phyloP scores from a whole-genome alignment of 2,113 vertebrate genomes.

The Gnathonemus longibarbis region DNA sequence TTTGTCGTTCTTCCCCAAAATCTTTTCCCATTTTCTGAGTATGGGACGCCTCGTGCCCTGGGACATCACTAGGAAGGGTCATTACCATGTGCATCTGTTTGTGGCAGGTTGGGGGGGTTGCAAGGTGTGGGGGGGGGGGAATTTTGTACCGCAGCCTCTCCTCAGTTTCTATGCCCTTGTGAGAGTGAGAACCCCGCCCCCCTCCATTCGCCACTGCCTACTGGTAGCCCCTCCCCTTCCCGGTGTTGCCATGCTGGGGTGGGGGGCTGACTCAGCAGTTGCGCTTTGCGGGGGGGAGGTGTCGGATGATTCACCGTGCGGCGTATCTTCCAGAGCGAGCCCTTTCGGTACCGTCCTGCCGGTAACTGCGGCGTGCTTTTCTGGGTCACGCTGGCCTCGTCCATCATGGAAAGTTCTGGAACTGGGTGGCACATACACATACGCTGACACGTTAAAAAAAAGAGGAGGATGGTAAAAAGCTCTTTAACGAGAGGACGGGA shows the following conservation, averaged over 20 bases:
- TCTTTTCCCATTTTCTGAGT: not conserved
- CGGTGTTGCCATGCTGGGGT: not conserved
- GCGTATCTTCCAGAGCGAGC: not conserved
- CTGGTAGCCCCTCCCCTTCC: not conserved
- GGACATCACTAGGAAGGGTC: not conserved
- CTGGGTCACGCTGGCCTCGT: not conserved
- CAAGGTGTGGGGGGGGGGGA: not conserved
- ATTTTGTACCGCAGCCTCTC: not conserved
- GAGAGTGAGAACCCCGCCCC: not conserved
- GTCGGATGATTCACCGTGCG: not conserved
- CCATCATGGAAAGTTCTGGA: not conserved
- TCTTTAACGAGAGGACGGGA: not conserved
- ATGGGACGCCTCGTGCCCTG: not conserved
- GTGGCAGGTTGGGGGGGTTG: not conserved
- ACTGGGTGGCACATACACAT: not conserved
- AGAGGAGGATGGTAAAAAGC: not conserved
- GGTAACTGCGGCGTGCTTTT: not conserved
- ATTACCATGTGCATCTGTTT: not conserved
- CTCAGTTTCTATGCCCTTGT: not conserved
- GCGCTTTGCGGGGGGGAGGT: not conserved
- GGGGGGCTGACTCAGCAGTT: constrained; percentile 6
- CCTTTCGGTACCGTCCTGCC: not conserved
- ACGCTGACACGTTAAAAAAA: not conserved
- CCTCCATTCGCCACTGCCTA: not conserved
- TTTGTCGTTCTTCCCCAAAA: not conserved